Conservation (phyloP, 2,888 invertebrate species). For the Zaprionus obscuricornis region DNA sequence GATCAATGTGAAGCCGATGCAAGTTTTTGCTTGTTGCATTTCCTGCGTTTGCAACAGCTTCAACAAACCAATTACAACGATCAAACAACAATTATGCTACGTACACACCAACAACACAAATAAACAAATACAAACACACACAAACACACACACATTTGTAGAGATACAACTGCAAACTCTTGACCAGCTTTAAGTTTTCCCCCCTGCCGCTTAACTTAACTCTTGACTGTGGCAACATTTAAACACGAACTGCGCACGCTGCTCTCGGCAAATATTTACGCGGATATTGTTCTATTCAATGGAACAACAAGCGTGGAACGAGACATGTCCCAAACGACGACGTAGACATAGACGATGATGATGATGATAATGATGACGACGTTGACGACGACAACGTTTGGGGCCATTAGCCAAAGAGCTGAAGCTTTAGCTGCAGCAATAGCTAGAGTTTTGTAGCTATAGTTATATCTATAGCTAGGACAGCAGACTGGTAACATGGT, state of each 20-base stretch:
- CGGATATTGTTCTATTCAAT: slow-evolving; percentile 73
- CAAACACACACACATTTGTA: too few species aligned
- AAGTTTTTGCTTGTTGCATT: slow-evolving; percentile 64
- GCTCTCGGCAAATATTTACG: slow-evolving; percentile 78
- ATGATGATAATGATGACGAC: too few species aligned
- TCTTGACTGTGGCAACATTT: slow-evolving; percentile 46
- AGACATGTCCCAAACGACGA: slow-evolving; percentile 49
- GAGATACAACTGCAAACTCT: too few species aligned
- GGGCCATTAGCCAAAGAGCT: slow-evolving; percentile 54
- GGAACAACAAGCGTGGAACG: slow-evolving; percentile 51
- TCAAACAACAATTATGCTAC: slow-evolving; percentile 77
- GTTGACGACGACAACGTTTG: slow-evolving; percentile 22
- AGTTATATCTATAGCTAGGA: too few species aligned
- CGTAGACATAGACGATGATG: background rate
- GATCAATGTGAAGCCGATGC: slow-evolving; percentile 77
- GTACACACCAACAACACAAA: background rate
- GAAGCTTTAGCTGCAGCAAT: too few species aligned
- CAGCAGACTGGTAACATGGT: background rate
- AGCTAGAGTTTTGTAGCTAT: too few species aligned
- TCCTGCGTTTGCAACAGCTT: slow-evolving; percentile 59
- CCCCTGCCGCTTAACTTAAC: background rate
- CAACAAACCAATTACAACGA: slow-evolving; percentile 76
- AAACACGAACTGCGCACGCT: slow-evolving; percentile 70
- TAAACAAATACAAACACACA: too few species aligned
- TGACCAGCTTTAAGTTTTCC: background rate